phyloP scores from a whole-genome alignment of 2,113 vertebrate genomes.

The Sorex fumeus region DNA sequence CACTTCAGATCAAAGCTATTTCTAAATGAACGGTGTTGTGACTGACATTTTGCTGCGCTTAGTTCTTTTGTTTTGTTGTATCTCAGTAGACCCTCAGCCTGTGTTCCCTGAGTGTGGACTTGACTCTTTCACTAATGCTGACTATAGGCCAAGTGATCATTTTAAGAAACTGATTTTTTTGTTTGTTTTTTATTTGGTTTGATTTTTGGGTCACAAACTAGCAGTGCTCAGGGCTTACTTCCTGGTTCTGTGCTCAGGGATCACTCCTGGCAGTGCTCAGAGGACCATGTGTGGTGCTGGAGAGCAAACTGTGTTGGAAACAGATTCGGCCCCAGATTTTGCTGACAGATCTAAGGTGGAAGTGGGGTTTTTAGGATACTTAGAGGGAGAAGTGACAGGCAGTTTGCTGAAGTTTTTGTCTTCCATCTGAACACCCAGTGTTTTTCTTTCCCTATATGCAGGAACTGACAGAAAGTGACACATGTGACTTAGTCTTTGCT shows the following conservation, averaged over 20 bases:
- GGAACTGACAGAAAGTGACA: no score
- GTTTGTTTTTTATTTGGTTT: no score
- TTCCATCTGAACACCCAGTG: neutral
- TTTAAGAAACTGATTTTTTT: neutral
- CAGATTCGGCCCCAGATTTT: no score
- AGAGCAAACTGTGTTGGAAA: neutral
- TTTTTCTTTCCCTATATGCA: slow-evolving; percentile 43
- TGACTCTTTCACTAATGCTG: neutral
- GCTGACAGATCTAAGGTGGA: neutral
- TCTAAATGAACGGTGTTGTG: neutral
- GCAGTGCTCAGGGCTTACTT: no score
- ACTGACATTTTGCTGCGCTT: neutral
- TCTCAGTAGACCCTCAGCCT: neutral
- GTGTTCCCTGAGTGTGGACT: no score
- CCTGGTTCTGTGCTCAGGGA: no score
- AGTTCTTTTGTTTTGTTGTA: neutral
- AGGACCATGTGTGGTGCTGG: no score
- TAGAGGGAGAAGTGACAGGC: slow-evolving; percentile 49
- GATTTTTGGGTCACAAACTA: no score
- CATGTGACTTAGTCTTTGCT: neutral
- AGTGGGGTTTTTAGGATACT: neutral
- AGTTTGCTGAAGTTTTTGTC: slow-evolving; percentile 18
- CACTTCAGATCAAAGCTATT: neutral
- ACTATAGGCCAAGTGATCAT: neutral
- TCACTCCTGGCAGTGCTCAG: no score